Evolutionary conservation across 2,797 vertebrate genomes (phyloP).

Genomic region (Sebastes melanostomus): DNA sequence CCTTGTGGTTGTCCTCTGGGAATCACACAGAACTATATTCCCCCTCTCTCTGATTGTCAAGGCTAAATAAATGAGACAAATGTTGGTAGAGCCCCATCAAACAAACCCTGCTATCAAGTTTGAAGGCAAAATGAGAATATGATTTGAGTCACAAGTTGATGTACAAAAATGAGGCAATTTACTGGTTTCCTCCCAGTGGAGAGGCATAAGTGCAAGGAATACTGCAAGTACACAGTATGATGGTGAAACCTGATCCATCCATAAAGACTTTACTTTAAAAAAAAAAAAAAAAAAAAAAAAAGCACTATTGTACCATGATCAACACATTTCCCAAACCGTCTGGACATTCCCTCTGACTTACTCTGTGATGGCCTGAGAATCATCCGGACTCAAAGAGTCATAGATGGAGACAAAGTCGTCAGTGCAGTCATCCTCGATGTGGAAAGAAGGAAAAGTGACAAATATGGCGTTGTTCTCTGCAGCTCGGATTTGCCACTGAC

Average conservation of each 20-base stretch:
- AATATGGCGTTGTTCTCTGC: conserved; percentile 50
- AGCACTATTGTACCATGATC: neutral
- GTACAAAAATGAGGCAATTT: conserved; percentile 6
- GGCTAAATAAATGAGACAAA: conserved; percentile 60
- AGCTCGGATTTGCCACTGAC: conserved; percentile 86
- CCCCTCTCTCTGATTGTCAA: conserved; percentile 43
- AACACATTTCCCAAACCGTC: neutral
- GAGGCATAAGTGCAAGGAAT: neutral
- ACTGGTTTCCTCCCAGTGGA: neutral
- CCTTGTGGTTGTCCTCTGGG: conserved; percentile 39
- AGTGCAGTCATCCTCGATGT: conserved; percentile 83
- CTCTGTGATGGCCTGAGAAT: conserved; percentile 80
- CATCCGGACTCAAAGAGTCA: conserved; percentile 82
- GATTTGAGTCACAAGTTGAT: conserved; percentile 22
- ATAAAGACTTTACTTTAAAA: neutral
- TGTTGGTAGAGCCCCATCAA: conserved; percentile 44
- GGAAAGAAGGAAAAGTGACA: conserved; percentile 76
- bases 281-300: neutral
- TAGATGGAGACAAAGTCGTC: conserved; percentile 82
- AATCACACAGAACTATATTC: conserved; percentile 36
- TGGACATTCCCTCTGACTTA: conserved; percentile 61
- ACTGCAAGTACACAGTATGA: neutral
- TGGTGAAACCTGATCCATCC: neutral
- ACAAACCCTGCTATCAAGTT: conserved; percentile 35
- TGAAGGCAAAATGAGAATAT: conserved; percentile 24